Percentiles rank a stretch among this genome's conserved stretches.
These are phyloP conservation scores for Chironomus riparius DNA, from an alignment of 2,888 invertebrate species.

Conservation along the genomic window DNA sequence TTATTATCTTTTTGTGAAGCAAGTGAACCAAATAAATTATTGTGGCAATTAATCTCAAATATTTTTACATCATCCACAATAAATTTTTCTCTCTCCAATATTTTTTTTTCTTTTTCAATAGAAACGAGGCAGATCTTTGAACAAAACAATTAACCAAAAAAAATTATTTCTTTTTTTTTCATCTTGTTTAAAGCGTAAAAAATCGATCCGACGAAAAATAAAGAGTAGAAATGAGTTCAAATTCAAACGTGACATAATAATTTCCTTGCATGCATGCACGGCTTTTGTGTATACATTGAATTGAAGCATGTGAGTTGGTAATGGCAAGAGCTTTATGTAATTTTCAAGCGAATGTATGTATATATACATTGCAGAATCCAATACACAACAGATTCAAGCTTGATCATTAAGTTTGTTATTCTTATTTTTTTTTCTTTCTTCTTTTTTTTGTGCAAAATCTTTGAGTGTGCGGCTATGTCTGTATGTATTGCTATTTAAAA, in stretches of 20 bases:
- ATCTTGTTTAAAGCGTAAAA: too few species aligned
- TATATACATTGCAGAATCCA: neutral
- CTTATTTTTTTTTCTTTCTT: neutral
- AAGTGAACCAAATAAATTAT: too few species aligned
- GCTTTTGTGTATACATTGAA: neutral
- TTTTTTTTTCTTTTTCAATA: neutral
- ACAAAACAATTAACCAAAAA: neutral
- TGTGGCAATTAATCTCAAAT: neutral
- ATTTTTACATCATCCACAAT: neutral
- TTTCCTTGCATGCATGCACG: slow-evolving; percentile 4
- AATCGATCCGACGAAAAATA: neutral
- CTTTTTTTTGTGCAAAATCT: neutral
- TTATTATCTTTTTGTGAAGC: too few species aligned
- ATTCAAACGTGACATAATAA: neutral
- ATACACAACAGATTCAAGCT: neutral
- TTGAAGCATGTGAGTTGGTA: neutral
- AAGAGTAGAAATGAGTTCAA: neutral
- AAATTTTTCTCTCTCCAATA: too few species aligned
- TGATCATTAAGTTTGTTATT: neutral
- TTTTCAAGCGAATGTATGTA: neutral
- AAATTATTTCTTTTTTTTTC: too few species aligned
- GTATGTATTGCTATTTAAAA: neutral
- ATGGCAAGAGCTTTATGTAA: neutral
- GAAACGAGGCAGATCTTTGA: neutral
- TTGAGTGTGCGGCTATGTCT: neutral